Conservation (phyloP, 2,888 invertebrate species). For the Iphiclides podalirius region DNA sequence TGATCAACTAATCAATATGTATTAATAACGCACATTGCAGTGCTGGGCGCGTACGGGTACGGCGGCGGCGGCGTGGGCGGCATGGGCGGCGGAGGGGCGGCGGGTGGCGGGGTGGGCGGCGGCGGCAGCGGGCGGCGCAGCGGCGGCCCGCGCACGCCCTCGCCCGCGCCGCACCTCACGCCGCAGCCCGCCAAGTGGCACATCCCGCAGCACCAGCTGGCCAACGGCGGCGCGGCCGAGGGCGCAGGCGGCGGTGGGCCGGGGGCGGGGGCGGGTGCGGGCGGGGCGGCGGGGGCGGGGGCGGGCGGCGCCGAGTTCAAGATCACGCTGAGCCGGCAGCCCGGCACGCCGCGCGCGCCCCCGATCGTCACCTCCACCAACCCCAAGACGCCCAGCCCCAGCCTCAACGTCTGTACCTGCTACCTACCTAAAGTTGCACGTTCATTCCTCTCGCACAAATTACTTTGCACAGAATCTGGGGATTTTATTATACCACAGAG, state of each 20-base stretch:
- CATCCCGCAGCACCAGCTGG: constrained; percentile 81
- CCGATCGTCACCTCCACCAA: constrained; percentile 87
- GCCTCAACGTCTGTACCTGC: constrained; percentile 76
- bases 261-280: constrained; percentile 35
- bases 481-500: no score
- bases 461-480: no score
- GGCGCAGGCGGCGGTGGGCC: constrained; percentile 26
- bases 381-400: constrained; percentile 92
- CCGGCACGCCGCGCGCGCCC: constrained; percentile 37
- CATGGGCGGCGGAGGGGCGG: constrained; percentile 35
- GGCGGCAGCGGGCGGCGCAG: constrained; percentile 49
- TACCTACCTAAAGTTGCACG: not conserved
- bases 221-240: constrained; percentile 50
- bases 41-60: constrained; percentile 61
- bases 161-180: constrained; percentile 72
- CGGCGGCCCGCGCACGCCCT: constrained; percentile 69
- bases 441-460: no score
- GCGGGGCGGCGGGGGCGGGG: constrained; percentile 36
- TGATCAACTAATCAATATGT: no score
- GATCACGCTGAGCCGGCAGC: constrained; percentile 80
- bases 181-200: constrained; percentile 83
- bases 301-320: constrained; percentile 80
- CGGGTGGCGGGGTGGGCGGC: constrained; percentile 35
- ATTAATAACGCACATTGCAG: constrained; percentile 40
- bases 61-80: constrained; percentile 30